A percentile compares a stretch with the other conserved stretches of the same genome.
Evolutionary conservation across 2,797 vertebrate genomes (phyloP).

Genomic region (Syncerus caffer): DNA sequence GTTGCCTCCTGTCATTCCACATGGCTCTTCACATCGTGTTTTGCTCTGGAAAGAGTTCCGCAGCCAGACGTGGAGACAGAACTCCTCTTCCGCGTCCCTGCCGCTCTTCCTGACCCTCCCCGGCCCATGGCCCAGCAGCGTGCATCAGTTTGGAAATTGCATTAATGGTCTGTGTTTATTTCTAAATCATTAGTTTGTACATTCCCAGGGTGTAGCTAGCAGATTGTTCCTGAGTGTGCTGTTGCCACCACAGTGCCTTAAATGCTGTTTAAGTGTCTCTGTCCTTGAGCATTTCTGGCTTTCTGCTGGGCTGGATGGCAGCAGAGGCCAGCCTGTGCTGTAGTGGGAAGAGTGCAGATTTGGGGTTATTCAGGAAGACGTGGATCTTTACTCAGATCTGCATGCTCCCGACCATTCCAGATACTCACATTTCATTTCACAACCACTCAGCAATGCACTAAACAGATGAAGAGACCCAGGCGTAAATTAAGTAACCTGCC

Average conservation of each 20-base stretch:
- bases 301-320: neutral
- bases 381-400: neutral
- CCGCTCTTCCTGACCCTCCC: neutral
- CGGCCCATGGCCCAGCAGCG: slow-evolving; percentile 22
- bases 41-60: slow-evolving; percentile 41
- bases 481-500: neutral
- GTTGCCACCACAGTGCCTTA: fast-evolving
- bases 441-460: neutral
- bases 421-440: neutral
- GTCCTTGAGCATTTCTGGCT: neutral
- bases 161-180: slow-evolving; percentile 53
- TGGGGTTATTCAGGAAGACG: neutral
- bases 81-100: neutral
- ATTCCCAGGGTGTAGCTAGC: neutral
- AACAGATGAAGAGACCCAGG: neutral
- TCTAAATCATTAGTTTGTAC: slow-evolving; percentile 11
- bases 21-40: slow-evolving; percentile 59
- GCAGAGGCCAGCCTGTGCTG: too few relatives aligned
- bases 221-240: neutral
- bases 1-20: slow-evolving; percentile 43
- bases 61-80: slow-evolving; percentile 49
- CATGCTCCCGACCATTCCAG: too few relatives aligned
- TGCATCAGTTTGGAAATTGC: slow-evolving; percentile 36
- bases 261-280: neutral
- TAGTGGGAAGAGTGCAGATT: neutral